Conservation (phyloP, 2,888 invertebrate genomes). For the Drosophila yooni region DNA sequence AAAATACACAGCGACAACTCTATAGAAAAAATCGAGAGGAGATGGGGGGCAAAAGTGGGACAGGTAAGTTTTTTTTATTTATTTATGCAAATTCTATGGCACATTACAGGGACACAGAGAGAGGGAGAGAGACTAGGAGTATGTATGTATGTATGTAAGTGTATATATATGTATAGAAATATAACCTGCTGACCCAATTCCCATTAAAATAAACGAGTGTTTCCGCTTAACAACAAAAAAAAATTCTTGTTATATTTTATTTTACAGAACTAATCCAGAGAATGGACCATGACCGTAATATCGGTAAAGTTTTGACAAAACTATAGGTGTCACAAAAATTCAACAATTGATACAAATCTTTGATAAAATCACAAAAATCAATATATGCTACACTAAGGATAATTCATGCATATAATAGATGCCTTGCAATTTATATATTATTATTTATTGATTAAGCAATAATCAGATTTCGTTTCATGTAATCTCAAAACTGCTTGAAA, state of each 20-base stretch:
- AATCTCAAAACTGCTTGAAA: too few species aligned
- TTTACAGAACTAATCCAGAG: background rate
- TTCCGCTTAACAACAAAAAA: background rate
- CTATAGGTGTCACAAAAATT: background rate
- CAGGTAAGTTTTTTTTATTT: constrained; percentile 54
- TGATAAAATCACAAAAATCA: background rate
- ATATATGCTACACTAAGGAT: background rate
- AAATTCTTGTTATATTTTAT: background rate
- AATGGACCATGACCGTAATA: background rate
- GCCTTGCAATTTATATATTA: background rate
- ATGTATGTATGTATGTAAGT: background rate
- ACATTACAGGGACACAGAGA: background rate
- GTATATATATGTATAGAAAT: background rate
- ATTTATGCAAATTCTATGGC: constrained; percentile 57
- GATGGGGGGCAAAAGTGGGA: constrained; percentile 21
- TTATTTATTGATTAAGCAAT: constrained; percentile 32
- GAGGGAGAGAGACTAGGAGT: background rate
- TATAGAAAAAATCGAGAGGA: background rate
- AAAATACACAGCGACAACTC: constrained; percentile 19
- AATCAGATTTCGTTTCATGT: background rate
- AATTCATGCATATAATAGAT: background rate
- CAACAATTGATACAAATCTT: background rate
- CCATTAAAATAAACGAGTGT: background rate
- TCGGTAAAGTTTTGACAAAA: background rate
- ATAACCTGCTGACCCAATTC: constrained; percentile 44